Evolutionary conservation across 2,888 invertebrate genomes (phyloP), one percentile per base, ranked within the genome.

Genomic region (Sabatieria punctata): DNA sequence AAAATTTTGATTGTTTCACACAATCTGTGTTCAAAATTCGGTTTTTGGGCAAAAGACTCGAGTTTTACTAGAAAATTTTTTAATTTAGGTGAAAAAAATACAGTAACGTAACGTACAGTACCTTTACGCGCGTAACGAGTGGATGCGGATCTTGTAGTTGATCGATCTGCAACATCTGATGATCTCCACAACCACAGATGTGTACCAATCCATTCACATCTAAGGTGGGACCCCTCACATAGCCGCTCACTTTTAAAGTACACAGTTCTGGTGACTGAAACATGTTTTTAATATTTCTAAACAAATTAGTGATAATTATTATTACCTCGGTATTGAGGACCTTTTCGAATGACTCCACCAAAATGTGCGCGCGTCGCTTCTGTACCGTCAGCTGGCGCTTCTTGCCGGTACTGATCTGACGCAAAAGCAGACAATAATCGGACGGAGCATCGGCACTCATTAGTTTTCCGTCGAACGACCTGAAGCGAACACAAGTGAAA

Each of bases 181-280:
- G 95, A 63, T 91, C 85, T 8, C 93, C 93, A 60, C 85, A 74
- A 0, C 91, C 91, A 39, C 85, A 80, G 46, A 97, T 76, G 62
- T 97, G 88, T 23, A 97, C 75, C 45, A 93, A 72, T 51, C 80
- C 75, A 69, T 95, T 89, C 0, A 84, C 88, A 63, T 82, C 81
- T 44, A 95, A 68, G 2, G 80, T 73, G 60, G 77, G 76, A 1
- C 89, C 86, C 56, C 86, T 74, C 43, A 97, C 66, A 67, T 81
- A 91, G 1, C 95, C 97, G 41, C 80, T 79, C 1, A 93, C 73
- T 68, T 81, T 60, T 42, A 72, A 48, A 1, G 63, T 65, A 3
- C 67, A 66, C 41, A 43, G 18, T 21, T 8, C n/a, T 18, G 49
- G n/a, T n/a, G n/a, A n/a, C n/a, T n/a, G n/a, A n/a, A n/a, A n/a